Conservation (phyloP, 2,888 invertebrate species). For the Tinea semifulvella region DNA sequence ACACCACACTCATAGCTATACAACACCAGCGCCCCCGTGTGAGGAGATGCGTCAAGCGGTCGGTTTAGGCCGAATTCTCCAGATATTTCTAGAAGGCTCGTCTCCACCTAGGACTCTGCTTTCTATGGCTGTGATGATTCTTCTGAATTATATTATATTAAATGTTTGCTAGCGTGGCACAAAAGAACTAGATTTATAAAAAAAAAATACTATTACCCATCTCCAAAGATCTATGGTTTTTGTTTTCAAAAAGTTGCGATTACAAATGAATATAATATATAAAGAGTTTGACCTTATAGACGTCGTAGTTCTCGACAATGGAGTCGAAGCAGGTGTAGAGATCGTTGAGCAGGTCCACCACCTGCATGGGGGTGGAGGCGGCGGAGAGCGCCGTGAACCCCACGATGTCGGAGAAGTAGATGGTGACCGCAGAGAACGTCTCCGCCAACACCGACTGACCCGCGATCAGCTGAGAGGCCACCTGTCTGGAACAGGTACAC, state of each 20-base stretch:
- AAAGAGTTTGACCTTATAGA: slow-evolving; percentile 82
- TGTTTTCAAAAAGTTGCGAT: too few species aligned
- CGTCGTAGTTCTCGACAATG: slow-evolving; percentile 94
- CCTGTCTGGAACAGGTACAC: slow-evolving; percentile 63
- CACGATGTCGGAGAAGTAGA: slow-evolving; percentile 93
- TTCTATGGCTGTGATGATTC: too few species aligned
- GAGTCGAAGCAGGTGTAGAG: slow-evolving; percentile 98
- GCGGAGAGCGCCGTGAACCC: slow-evolving; percentile 92
- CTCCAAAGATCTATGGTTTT: too few species aligned
- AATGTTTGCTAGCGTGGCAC: too few species aligned
- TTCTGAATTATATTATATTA: too few species aligned
- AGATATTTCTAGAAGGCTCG: too few species aligned
- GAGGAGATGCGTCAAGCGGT: neutral
- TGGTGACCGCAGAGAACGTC: slow-evolving; percentile 91
- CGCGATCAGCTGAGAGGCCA: slow-evolving; percentile 89
- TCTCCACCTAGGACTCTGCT: too few species aligned
- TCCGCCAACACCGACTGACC: slow-evolving; percentile 92
- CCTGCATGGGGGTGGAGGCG: slow-evolving; percentile 89
- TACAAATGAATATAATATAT: neutral
- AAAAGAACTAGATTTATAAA: too few species aligned
- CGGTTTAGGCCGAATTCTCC: too few species aligned
- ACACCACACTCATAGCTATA: too few species aligned
- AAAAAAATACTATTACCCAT: too few species aligned
- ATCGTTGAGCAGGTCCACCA: slow-evolving; percentile 95
- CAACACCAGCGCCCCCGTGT: neutral